Conservation (phyloP, 2,888 invertebrate genomes). For the Horisme vitalbata region DNA sequence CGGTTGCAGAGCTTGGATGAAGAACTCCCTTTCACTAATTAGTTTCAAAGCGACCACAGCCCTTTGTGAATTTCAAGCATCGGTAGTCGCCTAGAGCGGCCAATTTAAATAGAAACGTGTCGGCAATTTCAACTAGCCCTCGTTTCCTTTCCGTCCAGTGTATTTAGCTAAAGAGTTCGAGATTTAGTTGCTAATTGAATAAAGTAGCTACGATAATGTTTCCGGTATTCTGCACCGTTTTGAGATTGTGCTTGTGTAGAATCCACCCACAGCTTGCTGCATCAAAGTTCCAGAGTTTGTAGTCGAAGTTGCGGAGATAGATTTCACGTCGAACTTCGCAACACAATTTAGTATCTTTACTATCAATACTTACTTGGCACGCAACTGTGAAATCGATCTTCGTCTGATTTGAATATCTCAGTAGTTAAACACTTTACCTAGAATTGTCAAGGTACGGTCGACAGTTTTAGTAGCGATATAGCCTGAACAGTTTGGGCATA, state of each 20-base stretch:
- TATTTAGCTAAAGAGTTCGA: constrained; percentile 62
- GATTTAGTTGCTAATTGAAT: constrained; percentile 66
- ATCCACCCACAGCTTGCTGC: constrained; percentile 82
- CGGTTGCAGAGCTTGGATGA: constrained; percentile 62
- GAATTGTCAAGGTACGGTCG: constrained; percentile 7
- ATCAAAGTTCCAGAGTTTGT: constrained; percentile 66
- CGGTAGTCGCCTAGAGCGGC: constrained; percentile 64
- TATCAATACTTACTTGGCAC: constrained; percentile 9
- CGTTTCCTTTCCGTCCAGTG: constrained; percentile 60
- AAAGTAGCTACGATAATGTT: constrained; percentile 49
- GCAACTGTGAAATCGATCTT: constrained; percentile 42
- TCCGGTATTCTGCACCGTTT: constrained; percentile 57
- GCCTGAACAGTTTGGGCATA: constrained; percentile 14
- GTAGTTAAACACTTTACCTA: constrained; percentile 19
- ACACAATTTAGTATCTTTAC: constrained; percentile 8
- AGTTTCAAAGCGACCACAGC: constrained; percentile 77
- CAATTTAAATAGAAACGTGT: constrained; percentile 71
- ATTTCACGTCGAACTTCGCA: constrained; percentile 42
- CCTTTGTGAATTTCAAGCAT: constrained; percentile 78
- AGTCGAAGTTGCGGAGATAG: constrained; percentile 41
- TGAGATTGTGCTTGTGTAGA: constrained; percentile 69
- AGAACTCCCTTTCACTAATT: constrained; percentile 72
- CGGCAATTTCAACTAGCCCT: constrained; percentile 60
- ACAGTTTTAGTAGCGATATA: constrained; percentile 13
- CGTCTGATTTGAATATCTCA: constrained; percentile 18